Conservation (phyloP, 1,140 invertebrate genomes). For the Lamellibrachia luymesi region DNA sequence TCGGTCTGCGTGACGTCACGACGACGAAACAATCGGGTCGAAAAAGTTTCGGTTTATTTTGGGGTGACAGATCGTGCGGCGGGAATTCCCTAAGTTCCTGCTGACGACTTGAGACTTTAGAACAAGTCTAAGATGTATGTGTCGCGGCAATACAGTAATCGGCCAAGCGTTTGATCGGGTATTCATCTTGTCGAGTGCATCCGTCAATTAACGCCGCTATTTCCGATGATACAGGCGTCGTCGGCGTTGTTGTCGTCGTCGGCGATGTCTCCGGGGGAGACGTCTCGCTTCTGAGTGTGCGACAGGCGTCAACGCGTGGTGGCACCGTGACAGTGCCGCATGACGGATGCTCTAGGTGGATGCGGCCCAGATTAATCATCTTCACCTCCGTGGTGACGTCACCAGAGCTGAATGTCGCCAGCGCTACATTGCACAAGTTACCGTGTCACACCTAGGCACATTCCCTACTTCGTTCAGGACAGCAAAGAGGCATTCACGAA, state of each 20-base stretch:
- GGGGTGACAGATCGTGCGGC: neutral
- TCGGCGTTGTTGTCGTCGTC: neutral
- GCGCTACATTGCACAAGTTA: neutral
- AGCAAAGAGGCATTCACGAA: too few relatives aligned
- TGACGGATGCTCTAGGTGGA: neutral
- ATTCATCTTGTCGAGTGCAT: neutral
- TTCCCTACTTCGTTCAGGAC: too few relatives aligned
- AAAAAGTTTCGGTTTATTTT: neutral
- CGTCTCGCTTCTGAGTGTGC: neutral
- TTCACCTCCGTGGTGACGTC: neutral
- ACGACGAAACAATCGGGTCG: neutral
- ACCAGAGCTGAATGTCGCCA: neutral
- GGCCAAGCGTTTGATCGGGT: neutral
- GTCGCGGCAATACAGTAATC: neutral
- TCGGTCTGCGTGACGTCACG: neutral
- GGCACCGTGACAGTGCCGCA: too few relatives aligned
- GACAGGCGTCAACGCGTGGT: too few relatives aligned
- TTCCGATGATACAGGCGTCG: neutral
- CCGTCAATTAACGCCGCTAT: neutral
- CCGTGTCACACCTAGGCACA: neutral
- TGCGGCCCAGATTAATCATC: neutral
- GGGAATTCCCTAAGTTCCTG: neutral
- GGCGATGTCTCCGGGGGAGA: neutral
- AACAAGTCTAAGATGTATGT: neutral
- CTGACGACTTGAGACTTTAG: neutral